Evolutionary conservation across 1,140 invertebrate species (phyloP), one percentile per base, ranked within the genome.

Genomic region (Drosophila sucinea): DNA sequence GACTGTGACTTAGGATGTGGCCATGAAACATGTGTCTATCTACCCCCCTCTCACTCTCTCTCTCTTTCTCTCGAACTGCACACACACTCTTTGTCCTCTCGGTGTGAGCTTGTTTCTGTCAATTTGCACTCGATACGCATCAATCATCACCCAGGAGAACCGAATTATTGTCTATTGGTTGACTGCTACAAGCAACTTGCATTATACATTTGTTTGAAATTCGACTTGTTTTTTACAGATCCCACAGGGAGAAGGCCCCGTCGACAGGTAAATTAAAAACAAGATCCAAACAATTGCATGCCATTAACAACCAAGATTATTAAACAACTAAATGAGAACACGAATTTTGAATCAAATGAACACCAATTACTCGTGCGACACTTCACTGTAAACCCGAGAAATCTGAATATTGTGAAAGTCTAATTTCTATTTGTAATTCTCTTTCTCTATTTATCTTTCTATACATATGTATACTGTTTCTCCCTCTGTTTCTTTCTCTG

Each of bases 221-320:
- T 35, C 4, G 4, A 56, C 11, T 29, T 57, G 17, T 55, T 35
- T n/a, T 58, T 58, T 58, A 35, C 56, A 58, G 56, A 27, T 51
- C 7, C 23, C 44, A 27, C 2, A 7, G 25, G 44, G 44, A 51
- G 8, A 8, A 51, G 23, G 3, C 23, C 23, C 23, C 23, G 3
- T 27, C 17, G 23, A 27, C 4, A 60, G 8, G 33, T n/a, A 38
- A 67, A 30, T 32, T 63, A 47, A 76, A 23, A 44, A 44, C 4
- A 17, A 51, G 10, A 27, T 62, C 25, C 60, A 76, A 38, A 23
- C 23, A 60, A 32, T 47, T 76, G 73, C 73, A 76, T 76, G 73
- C 66, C 41, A 76, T 10, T 62, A 69, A 68, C n/a, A 60, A 55
- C 55, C 35, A 38, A 38, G 35, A 11, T 29, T 10, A 25, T 54